Conservation (phyloP, 2,113 vertebrate species). For the Oxygymnocypris stewartii region DNA sequence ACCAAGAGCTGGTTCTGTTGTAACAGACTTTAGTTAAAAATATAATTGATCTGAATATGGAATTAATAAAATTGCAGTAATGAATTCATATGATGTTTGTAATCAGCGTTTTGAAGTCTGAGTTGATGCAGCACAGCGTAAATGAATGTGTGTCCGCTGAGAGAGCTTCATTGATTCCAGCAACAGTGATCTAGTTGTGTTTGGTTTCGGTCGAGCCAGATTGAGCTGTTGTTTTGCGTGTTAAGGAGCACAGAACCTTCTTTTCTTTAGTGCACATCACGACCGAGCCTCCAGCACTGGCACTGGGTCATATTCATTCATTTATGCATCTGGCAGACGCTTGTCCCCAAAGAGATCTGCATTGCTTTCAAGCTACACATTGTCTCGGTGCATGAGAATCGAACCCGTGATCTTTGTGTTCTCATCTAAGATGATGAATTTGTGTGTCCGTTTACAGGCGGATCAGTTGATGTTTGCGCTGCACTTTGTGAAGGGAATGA, state of each 20-base stretch:
- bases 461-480: slow-evolving; percentile 95
- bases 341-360: background rate
- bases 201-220: background rate
- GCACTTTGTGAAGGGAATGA: slow-evolving; percentile 94
- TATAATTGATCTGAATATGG: background rate
- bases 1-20: background rate
- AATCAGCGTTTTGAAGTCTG: background rate
- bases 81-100: background rate
- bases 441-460: slow-evolving; percentile 72
- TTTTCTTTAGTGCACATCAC: background rate
- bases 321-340: background rate
- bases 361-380: background rate
- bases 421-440: background rate
- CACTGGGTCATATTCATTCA: background rate
- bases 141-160: background rate
- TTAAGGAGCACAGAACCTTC: background rate
- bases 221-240: slow-evolving; percentile 8
- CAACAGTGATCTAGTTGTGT: background rate
- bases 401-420: background rate
- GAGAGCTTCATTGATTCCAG: background rate
- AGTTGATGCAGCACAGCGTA: background rate
- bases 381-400: background rate
- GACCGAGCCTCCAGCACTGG: background rate
- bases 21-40: background rate
- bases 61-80: background rate